Evolutionary conservation across 2,797 vertebrate species (phyloP), one percentile per base, ranked within the genome.

Genomic region (Tragopan temminckii): DNA sequence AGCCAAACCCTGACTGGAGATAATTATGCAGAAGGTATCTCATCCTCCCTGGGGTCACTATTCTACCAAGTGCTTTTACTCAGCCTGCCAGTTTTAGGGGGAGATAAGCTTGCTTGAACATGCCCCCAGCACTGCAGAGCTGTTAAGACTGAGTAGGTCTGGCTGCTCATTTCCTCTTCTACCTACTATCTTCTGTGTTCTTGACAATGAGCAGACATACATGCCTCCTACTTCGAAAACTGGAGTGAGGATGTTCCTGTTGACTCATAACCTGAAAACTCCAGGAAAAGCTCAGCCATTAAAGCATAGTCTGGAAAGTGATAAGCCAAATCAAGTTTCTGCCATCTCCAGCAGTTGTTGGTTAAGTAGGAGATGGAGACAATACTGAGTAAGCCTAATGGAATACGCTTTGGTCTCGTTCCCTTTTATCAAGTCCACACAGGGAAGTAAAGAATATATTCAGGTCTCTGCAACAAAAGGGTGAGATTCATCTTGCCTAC

Each of bases 21-120:
- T 85, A 83, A 83, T 93, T 85, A 42, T 31, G 42, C 38, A 72
- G 92, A 63, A 92, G 46, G 59, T 85, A 45, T 88, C 93, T 97
- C 92, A 93, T 94, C 89, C 66, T 90, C 81, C 92, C 90, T 3
- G 63, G 59, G 79, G 87, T 96, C 90, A 76, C 84, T 85, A 46
- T 93, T 80, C 68, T 59, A 92, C 69, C 72, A 35, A 93, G 66
- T n/a, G 84, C 75, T 89, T 91, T 85, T 31, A 82, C 75, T 89
- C 66, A 52, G 14, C 46, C 43, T 94, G 89, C 85, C 75, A 77
- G 71, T 48, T 77, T 74, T 52, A 11, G 3, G 35, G 55, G 46
- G 19, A 70, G 64, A 78, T 62, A 83, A 91, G 78, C 95, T 78
- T 9, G 55, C 80, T 88, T 59, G n/a, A 80, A 62, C 94, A 71